Evolutionary conservation across 2,797 vertebrate species (phyloP).

Genomic region (Halcyon chelicuti): DNA sequence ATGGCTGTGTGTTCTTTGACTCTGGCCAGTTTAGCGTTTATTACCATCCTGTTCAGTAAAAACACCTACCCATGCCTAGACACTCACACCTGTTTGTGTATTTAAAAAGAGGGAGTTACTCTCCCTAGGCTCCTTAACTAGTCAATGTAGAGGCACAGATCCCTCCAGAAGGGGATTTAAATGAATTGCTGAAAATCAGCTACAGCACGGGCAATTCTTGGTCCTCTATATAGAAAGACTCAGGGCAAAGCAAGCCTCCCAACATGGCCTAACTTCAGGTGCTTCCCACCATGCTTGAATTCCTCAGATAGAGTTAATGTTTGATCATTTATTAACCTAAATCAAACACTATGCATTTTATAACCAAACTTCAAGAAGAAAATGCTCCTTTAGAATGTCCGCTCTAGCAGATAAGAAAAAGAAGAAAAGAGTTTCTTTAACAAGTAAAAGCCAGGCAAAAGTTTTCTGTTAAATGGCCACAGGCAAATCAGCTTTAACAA

Average conservation of each 20-base stretch:
- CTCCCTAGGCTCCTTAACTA: neutral
- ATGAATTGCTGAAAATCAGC: neutral
- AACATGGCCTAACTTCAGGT: neutral
- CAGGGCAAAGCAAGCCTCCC: neutral
- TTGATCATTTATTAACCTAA: slow-evolving; percentile 18
- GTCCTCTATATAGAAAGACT: neutral
- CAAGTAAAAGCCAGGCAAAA: neutral
- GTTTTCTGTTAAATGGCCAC: neutral
- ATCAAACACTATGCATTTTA: neutral
- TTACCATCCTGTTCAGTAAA: neutral
- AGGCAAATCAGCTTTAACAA: neutral
- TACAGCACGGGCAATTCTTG: neutral
- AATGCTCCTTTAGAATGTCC: neutral
- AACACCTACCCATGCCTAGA: neutral
- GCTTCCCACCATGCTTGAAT: neutral
- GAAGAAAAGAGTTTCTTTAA: neutral
- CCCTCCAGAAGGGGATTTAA: neutral
- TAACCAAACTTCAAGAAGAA: slow-evolving; percentile 14
- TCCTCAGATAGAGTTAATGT: neutral
- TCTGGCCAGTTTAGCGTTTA: neutral
- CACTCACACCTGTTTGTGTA: neutral
- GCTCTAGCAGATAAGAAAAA: neutral
- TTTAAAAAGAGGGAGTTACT: neutral
- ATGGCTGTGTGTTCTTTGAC: neutral
- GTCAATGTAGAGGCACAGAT: neutral